Evolutionary conservation across 2,113 vertebrate species (phyloP).

Genomic region (Amazona guildingii): DNA sequence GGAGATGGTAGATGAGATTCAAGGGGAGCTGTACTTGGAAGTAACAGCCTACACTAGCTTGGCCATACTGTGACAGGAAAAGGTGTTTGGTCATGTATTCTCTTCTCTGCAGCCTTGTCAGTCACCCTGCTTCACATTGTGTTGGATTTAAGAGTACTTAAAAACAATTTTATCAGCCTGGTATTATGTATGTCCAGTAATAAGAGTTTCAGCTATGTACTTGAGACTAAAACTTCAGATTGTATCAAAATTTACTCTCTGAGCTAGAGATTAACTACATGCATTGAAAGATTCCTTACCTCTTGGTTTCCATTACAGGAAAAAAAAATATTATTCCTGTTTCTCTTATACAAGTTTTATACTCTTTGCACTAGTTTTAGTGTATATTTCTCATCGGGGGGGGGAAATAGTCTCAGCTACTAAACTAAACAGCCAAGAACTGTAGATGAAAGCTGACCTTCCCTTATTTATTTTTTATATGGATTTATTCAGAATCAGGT

Average conservation of each 20-base stretch:
- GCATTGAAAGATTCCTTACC: not conserved
- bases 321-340: not conserved
- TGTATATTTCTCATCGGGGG: not conserved
- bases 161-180: not conserved
- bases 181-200: not conserved
- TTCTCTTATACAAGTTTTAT: not conserved
- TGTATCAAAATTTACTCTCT: not conserved
- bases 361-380: not conserved
- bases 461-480: not conserved
- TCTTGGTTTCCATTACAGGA: not conserved
- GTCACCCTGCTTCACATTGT: not conserved
- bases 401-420: not conserved
- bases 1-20: not conserved
- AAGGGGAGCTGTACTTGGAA: not conserved
- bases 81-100: not conserved
- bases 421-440: not conserved
- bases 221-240: not conserved
- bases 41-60: not conserved
- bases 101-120: not conserved
- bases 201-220: not conserved
- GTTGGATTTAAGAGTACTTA: not conserved
- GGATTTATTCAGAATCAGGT: not conserved
- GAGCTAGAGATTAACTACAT: not conserved
- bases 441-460: not conserved
- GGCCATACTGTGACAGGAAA: not conserved